A percentile compares a stretch with the other conserved stretches of the same genome.
Conservation (phyloP, 2,113 vertebrate genomes). For the Tragelaphus buxtoni region DNA sequence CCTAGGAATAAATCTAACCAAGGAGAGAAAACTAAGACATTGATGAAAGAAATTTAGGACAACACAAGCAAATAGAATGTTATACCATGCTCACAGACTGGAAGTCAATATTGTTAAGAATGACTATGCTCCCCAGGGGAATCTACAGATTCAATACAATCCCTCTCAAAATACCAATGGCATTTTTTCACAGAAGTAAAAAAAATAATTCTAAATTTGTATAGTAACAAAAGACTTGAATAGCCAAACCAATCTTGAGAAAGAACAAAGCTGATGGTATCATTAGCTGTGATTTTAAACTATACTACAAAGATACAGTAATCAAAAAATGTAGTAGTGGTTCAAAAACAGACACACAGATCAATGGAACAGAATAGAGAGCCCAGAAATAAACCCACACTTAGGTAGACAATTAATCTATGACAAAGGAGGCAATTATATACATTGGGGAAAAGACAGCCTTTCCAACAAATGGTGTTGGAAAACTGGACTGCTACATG, state of each 20-base stretch:
- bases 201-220: not conserved
- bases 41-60: not conserved
- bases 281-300: not conserved
- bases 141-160: not conserved
- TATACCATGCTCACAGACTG: not conserved
- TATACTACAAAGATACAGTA: not conserved
- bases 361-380: not conserved
- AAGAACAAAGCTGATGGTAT: not conserved
- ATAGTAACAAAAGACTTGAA: not conserved
- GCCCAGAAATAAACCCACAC: not conserved
- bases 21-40: not conserved
- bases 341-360: not conserved
- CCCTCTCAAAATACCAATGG: not conserved
- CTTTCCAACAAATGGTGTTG: not conserved
- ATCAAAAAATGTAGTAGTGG: not conserved
- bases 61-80: not conserved
- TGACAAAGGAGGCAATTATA: not conserved
- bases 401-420: not conserved
- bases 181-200: not conserved
- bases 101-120: not conserved
- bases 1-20: not conserved
- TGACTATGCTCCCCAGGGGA: not conserved
- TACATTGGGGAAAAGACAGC: not conserved
- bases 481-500: not conserved
- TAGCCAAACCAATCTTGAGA: not conserved